Conservation (phyloP, 2,888 invertebrate genomes). For the Leptopilina myrica region DNA sequence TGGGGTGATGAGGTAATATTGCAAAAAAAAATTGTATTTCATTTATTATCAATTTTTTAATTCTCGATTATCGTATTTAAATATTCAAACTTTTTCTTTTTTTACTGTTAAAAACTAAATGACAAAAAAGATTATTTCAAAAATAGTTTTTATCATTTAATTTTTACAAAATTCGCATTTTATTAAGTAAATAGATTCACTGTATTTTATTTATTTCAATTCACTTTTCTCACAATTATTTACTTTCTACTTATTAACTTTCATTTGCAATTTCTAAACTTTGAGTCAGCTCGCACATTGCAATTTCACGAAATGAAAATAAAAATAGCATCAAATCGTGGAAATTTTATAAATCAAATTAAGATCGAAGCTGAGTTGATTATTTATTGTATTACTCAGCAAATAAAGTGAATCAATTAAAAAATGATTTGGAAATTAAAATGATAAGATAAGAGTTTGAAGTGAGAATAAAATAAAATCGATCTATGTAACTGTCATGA, state of each 20-base stretch:
- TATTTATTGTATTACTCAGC: background rate
- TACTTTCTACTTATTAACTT: background rate
- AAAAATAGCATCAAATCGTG: too few relatives aligned
- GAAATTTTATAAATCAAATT: too few relatives aligned
- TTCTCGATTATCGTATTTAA: too few relatives aligned
- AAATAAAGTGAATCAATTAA: background rate
- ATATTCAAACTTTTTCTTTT: too few relatives aligned
- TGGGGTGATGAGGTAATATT: conserved; percentile 95
- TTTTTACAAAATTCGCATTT: background rate
- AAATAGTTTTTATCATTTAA: background rate
- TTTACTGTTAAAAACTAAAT: too few relatives aligned
- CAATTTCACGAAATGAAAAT: too few relatives aligned
- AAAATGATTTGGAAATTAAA: background rate
- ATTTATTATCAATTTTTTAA: too few relatives aligned
- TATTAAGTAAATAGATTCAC: background rate
- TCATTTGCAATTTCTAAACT: too few relatives aligned
- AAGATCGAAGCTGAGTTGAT: background rate
- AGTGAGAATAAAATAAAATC: background rate
- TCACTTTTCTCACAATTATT: background rate
- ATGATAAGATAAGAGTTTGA: conserved; percentile 12
- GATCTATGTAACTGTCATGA: background rate
- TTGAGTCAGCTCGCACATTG: too few relatives aligned
- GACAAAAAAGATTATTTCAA: too few relatives aligned
- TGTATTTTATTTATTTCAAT: background rate
- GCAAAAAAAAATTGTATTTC: conserved; percentile 16